Conservation (phyloP, 1,140 invertebrate species). For the Solen grandis region DNA sequence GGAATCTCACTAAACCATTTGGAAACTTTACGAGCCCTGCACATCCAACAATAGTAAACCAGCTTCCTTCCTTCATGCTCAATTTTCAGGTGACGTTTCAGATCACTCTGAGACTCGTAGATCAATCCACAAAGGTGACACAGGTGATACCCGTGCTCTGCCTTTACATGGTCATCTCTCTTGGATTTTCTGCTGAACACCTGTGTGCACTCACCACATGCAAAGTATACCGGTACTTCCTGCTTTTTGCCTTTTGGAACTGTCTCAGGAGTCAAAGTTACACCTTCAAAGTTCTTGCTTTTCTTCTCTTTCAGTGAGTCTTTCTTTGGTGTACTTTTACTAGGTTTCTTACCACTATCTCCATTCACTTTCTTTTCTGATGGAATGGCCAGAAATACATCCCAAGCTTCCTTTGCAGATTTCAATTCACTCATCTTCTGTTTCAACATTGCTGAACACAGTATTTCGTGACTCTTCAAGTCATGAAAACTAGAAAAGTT, state of each 20-base stretch:
- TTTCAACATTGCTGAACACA: constrained; percentile 39
- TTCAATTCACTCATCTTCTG: too few species aligned
- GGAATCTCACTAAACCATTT: constrained; percentile 60
- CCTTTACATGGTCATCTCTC: constrained; percentile 60
- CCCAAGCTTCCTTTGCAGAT: neutral
- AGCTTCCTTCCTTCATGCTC: constrained; percentile 66
- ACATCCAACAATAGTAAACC: constrained; percentile 69
- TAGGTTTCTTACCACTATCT: constrained; percentile 7
- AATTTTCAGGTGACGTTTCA: constrained; percentile 67
- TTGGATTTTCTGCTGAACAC: constrained; percentile 56
- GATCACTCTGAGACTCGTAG: constrained; percentile 64
- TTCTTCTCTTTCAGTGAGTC: constrained; percentile 1
- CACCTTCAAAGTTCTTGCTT: neutral
- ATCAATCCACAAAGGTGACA: constrained; percentile 77
- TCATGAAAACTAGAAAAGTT: constrained; percentile 51
- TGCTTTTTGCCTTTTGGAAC: constrained; percentile 23
- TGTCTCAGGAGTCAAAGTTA: constrained; percentile 11
- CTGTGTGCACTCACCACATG: constrained; percentile 60
- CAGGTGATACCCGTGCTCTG: constrained; percentile 59
- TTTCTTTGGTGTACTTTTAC: constrained; percentile 34
- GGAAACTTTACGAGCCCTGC: constrained; percentile 62
- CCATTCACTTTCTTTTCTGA: neutral
- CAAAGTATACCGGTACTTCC: constrained; percentile 26
- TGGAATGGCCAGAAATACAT: neutral
- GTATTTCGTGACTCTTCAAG: constrained; percentile 57